phyloP scores from a whole-genome alignment of 2,888 invertebrate genomes.

The Lomographa bimaculata region DNA sequence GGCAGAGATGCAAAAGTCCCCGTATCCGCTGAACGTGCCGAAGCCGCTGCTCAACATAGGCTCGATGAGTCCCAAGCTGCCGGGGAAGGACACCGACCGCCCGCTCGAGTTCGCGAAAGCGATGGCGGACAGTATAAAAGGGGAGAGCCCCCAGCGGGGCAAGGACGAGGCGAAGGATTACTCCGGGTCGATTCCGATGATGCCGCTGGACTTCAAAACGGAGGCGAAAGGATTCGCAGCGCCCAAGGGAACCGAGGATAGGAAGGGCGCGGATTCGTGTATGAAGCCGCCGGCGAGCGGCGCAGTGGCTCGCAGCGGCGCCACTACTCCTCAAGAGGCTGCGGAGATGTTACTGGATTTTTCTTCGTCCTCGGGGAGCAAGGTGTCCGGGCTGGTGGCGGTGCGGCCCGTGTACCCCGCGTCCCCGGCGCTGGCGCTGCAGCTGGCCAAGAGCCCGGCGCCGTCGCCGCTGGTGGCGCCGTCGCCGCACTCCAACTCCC shows the following conservation, averaged over 20 bases:
- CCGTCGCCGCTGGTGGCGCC: slow-evolving; percentile 87
- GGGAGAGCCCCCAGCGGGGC: slow-evolving; percentile 60
- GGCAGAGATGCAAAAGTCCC: slow-evolving; percentile 68
- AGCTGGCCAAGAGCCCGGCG: slow-evolving; percentile 90
- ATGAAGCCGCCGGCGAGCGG: slow-evolving; percentile 77
- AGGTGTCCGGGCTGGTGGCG: slow-evolving; percentile 79
- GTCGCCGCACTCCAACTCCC: slow-evolving; percentile 88
- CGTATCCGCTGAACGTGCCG: slow-evolving; percentile 73
- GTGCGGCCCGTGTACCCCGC: slow-evolving; percentile 85
- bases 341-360: slow-evolving; percentile 87
- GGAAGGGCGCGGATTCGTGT: slow-evolving; percentile 73
- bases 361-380: slow-evolving; percentile 83
- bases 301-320: slow-evolving; percentile 67
- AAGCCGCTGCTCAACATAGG: slow-evolving; percentile 75
- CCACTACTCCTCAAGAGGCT: slow-evolving; percentile 83
- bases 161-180: slow-evolving; percentile 73
- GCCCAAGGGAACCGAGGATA: slow-evolving; percentile 73
- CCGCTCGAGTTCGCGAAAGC: slow-evolving; percentile 67
- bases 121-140: slow-evolving; percentile 66
- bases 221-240: slow-evolving; percentile 75
- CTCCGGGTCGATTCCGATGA: slow-evolving; percentile 59
- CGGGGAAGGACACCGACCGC: slow-evolving; percentile 58
- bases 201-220: slow-evolving; percentile 75
- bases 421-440: slow-evolving; percentile 85
- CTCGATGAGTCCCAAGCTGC: slow-evolving; percentile 69